These are phyloP conservation scores for Sternarchorhynchus goeldii DNA, from an alignment of 2,797 vertebrate genomes.

Conservation along the genomic window DNA sequence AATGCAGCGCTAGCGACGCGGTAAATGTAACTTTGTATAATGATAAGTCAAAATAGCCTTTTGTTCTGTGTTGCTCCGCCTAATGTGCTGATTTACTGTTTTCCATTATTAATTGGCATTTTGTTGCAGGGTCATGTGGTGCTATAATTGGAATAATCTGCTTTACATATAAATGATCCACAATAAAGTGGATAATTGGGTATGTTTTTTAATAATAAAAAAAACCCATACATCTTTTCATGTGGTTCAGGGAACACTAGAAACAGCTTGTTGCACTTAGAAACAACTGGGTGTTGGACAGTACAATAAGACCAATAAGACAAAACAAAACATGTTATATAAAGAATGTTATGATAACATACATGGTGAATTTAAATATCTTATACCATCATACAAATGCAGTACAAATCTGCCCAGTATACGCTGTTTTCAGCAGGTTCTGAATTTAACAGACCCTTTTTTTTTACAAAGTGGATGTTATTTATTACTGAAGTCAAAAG, in stretches of 20 bases:
- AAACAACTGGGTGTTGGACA: constrained; percentile 55
- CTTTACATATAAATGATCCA: constrained; percentile 54
- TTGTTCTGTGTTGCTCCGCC: constrained; percentile 24
- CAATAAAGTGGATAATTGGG: constrained; percentile 53
- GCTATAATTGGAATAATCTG: constrained; percentile 47
- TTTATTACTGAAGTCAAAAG: constrained; percentile 15
- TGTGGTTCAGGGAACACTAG: constrained; percentile 55
- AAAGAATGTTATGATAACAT: constrained; percentile 56
- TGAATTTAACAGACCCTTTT: constrained; percentile 7
- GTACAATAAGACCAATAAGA: constrained; percentile 57
- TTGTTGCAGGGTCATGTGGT: constrained; percentile 36
- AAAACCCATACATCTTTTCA: constrained; percentile 43
- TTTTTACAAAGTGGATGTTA: constrained; percentile 27
- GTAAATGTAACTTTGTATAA: constrained; percentile 47
- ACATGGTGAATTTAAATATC: constrained; percentile 40
- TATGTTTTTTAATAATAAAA: constrained; percentile 38
- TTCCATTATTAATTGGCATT: constrained; percentile 54
- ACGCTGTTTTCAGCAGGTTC: constrained; percentile 15
- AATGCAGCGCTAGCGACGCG: constrained; percentile 37
- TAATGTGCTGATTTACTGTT: constrained; percentile 25
- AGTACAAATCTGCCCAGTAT: constrained; percentile 11
- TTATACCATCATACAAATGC: constrained; percentile 34
- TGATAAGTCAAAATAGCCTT: constrained; percentile 40
- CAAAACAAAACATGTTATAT: constrained; percentile 48
- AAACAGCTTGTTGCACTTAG: constrained; percentile 36